These are phyloP conservation scores for Hemaris fuciformis DNA, from an alignment of 2,888 invertebrate genomes.

Conservation along the genomic window DNA sequence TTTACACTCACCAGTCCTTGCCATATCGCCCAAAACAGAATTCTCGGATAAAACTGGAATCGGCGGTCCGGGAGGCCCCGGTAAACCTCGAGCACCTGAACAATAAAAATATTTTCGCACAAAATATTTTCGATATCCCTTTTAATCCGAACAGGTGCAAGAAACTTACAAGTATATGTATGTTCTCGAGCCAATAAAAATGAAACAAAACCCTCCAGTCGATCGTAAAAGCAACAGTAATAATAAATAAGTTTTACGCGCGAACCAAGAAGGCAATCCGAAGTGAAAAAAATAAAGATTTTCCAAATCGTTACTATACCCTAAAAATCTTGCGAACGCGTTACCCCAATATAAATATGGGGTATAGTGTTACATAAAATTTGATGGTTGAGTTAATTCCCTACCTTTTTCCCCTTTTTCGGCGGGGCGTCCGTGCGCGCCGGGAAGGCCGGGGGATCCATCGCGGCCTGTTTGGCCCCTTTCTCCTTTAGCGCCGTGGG, in stretches of 20 bases:
- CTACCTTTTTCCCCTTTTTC: constrained; percentile 89
- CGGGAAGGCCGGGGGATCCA: constrained; percentile 84
- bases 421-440: constrained; percentile 82
- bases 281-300: constrained; percentile 69
- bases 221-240: constrained; percentile 59
- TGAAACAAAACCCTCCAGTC: constrained; percentile 48
- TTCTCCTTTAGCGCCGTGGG: constrained; percentile 85
- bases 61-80: constrained; percentile 61
- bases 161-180: neutral
- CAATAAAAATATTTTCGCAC: neutral
- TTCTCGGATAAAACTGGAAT: constrained; percentile 49
- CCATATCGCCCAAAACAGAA: constrained; percentile 49
- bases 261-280: constrained; percentile 50
- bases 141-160: constrained; percentile 4
- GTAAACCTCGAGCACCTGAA: constrained; percentile 60
- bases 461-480: constrained; percentile 85
- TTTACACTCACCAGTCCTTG: constrained; percentile 48
- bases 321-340: constrained; percentile 72
- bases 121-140: neutral
- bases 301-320: constrained; percentile 72
- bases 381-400: constrained; percentile 75
- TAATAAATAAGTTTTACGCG: constrained; percentile 62
- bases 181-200: constrained; percentile 26
- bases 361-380: constrained; percentile 77
- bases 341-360: constrained; percentile 71